Evolutionary conservation across 2,888 invertebrate genomes (phyloP).

Genomic region (Dynastes grantii): DNA sequence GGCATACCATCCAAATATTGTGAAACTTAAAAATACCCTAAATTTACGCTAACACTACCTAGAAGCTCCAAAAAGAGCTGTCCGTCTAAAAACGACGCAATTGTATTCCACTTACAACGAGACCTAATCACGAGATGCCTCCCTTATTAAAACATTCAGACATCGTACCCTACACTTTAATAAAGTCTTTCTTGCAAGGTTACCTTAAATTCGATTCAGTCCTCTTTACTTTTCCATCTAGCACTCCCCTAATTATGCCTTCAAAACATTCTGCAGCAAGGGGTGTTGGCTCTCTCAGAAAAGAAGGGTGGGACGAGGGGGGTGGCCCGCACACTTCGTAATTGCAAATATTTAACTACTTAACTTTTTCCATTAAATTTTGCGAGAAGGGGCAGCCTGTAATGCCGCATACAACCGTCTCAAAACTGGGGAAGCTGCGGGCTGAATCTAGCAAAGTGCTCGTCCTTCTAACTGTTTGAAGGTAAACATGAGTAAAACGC

Average conservation of each 20-base stretch:
- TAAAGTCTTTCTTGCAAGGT: constrained; percentile 1
- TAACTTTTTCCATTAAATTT: constrained; percentile 41
- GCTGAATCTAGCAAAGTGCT: neutral
- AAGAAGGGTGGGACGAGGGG: neutral
- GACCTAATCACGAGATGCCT: too few relatives aligned
- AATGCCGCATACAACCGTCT: neutral
- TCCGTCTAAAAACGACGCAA: too few relatives aligned
- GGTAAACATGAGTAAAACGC: constrained; percentile 6
- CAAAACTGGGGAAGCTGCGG: neutral
- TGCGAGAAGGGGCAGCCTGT: constrained; percentile 3
- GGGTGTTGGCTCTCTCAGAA: neutral
- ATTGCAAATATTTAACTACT: constrained; percentile 42
- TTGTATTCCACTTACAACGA: too few relatives aligned
- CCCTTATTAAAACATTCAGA: too few relatives aligned
- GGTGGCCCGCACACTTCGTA: constrained; percentile 4
- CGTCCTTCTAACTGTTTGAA: constrained; percentile 7
- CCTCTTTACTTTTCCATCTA: neutral
- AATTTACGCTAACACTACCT: too few relatives aligned
- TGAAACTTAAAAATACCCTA: too few relatives aligned
- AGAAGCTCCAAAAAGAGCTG: too few relatives aligned
- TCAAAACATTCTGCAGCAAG: neutral
- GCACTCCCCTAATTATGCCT: too few relatives aligned
- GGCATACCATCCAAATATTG: too few relatives aligned
- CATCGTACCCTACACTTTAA: neutral
- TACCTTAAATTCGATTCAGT: neutral